These are phyloP conservation scores for Zaprionus kolodkinae DNA, from an alignment of 1,140 invertebrate genomes.

Conservation along the genomic window DNA sequence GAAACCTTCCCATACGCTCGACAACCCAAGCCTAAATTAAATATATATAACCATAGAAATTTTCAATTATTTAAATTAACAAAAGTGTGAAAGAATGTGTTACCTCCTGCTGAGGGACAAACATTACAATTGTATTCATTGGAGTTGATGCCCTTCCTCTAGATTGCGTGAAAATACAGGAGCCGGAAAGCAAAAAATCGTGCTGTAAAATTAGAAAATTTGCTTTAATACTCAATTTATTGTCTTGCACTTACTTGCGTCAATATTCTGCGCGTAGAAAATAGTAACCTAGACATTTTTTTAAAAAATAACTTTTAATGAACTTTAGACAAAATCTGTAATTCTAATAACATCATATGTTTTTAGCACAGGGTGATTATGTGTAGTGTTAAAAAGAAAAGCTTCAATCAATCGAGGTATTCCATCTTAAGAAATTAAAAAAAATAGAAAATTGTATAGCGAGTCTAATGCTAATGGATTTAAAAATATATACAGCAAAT, in stretches of 20 bases:
- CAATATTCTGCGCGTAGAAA: constrained; percentile 60
- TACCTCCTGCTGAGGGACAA: constrained; percentile 99
- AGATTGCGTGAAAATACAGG: constrained; percentile 53
- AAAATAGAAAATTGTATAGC: background rate
- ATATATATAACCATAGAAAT: background rate
- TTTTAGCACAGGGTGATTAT: constrained; percentile 40
- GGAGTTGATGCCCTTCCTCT: constrained; percentile 88
- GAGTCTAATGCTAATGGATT: too few relatives aligned
- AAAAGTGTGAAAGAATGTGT: constrained; percentile 56
- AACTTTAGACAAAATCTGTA: constrained; percentile 35
- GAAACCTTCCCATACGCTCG: constrained; percentile 99
- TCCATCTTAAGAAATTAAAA: background rate
- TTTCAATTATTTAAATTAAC: constrained; percentile 72
- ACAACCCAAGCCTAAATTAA: constrained; percentile 94
- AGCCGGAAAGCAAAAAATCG: constrained; percentile 66
- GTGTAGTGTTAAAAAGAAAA: background rate
- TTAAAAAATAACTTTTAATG: constrained; percentile 20
- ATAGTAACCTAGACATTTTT: constrained; percentile 63
- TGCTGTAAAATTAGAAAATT: constrained; percentile 42
- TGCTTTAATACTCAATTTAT: background rate
- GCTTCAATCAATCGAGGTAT: background rate
- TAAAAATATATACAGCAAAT: too few relatives aligned
- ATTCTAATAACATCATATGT: constrained; percentile 46
- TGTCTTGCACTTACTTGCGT: constrained; percentile 50
- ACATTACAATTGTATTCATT: constrained; percentile 97